Evolutionary conservation across 2,113 vertebrate genomes (phyloP), one percentile per base, ranked within the genome.

Genomic region (Oncorhynchus keta): DNA sequence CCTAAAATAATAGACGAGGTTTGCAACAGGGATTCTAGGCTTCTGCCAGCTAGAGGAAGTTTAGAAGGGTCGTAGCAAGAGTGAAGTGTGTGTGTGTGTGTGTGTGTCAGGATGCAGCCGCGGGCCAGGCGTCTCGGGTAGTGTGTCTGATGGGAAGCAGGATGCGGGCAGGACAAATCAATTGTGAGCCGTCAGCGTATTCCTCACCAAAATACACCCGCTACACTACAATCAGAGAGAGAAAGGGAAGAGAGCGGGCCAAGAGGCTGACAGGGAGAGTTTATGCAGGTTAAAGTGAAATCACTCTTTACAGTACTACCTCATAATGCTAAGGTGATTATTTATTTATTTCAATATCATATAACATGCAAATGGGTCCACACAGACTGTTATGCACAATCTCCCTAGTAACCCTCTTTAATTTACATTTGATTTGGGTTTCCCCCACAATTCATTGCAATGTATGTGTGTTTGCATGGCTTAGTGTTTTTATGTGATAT

Each of bases 141-240:
- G 67, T 68, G 32, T 32, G 67, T 68, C 20, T n/a, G 67, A 68
- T 24, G 30, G 14, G 57, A 49, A 28, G 72, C 73, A 75, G 77
- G 68, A 73, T 69, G 13, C 20, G n/a, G 66, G 30, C 28, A 70
- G 51, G 64, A 35, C 61, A 68, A 20, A 74, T 49, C 72, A 28
- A 62, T 70, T 22, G 65, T 73, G 66, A 28, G 68, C n/a, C 66
- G 80, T 89, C 89, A 88, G 80, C 86, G 79, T 18, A 73, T 83
- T 72, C 66, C 14, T 70, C 28, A 55, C 18, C 7, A n/a, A 24
- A 62, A 62, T 22, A 62, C 59, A 62, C n/a, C 13, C 20, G 5
- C 59, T 55, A 16, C 2, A 5, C 14, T 18, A 9, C 16, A 64
- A 66, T 22, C 8, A 9, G 28, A 39, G 68, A 51, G 67, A 16